These are phyloP conservation scores for Hypsopygia costalis DNA, from an alignment of 2,888 invertebrate genomes.

Conservation along the genomic window DNA sequence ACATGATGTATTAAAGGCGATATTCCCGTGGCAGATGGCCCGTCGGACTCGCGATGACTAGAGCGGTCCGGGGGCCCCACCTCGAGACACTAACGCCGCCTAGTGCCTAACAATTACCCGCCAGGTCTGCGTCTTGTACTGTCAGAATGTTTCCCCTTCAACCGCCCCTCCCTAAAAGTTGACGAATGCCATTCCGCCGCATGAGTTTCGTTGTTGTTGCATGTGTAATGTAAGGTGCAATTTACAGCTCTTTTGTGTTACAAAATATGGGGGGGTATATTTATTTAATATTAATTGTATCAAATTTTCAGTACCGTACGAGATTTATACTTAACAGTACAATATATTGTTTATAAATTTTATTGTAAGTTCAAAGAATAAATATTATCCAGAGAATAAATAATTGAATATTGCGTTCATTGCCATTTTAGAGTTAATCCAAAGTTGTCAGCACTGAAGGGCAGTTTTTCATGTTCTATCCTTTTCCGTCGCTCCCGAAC, in stretches of 20 bases:
- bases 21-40: constrained; percentile 54
- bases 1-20: constrained; percentile 19
- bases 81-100: constrained; percentile 64
- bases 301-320: too few relatives aligned
- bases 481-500: too few relatives aligned
- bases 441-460: too few relatives aligned
- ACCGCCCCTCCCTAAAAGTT: constrained; percentile 11
- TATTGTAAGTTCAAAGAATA: too few relatives aligned
- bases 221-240: constrained; percentile 35
- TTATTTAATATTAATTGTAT: too few relatives aligned
- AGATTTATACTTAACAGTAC: too few relatives aligned
- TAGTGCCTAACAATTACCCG: constrained; percentile 52
- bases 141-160: constrained; percentile 40
- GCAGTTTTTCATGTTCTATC: too few relatives aligned
- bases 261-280: too few relatives aligned
- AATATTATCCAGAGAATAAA: too few relatives aligned
- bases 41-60: constrained; percentile 79
- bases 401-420: too few relatives aligned
- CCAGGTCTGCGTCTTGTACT: constrained; percentile 63
- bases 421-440: too few relatives aligned
- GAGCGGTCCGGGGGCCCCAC: constrained; percentile 70
- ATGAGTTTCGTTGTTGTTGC: constrained; percentile 31
- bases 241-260: constrained; percentile 18
- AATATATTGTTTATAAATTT: too few relatives aligned
- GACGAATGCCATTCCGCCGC: constrained; percentile 20